Conservation (phyloP, 2,797 vertebrate species). For the Eulemur coronatus region DNA sequence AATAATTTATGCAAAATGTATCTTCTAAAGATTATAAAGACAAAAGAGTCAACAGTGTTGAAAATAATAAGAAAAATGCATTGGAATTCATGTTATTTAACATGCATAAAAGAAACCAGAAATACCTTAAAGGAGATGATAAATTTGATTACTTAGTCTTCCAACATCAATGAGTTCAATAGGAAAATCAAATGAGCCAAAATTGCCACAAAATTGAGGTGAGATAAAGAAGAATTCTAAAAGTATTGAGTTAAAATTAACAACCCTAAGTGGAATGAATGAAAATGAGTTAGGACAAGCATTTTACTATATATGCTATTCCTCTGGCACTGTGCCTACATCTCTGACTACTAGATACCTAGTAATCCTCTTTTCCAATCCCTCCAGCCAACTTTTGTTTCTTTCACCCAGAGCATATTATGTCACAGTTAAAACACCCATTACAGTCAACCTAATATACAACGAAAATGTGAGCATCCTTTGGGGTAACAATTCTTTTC, state of each 20-base stretch:
- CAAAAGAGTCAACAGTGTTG: neutral
- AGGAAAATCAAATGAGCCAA: neutral
- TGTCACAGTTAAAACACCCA: neutral
- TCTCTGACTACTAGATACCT: neutral
- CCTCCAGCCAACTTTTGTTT: neutral
- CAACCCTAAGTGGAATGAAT: neutral
- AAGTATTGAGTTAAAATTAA: neutral
- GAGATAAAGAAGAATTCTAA: neutral
- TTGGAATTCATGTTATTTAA: neutral
- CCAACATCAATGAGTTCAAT: neutral
- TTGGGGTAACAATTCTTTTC: neutral
- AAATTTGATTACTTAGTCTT: neutral
- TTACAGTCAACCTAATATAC: neutral
- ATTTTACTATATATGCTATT: neutral
- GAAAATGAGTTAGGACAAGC: neutral
- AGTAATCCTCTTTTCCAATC: neutral
- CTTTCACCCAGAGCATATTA: neutral
- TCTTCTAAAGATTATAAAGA: neutral
- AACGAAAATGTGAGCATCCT: neutral
- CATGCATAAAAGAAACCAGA: neutral
- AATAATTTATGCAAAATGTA: neutral
- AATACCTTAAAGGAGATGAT: neutral
- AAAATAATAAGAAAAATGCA: neutral
- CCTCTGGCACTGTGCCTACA: neutral
- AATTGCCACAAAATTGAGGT: neutral